Conservation (phyloP, 2,888 invertebrate genomes). For the Melinaea marsaeus region DNA sequence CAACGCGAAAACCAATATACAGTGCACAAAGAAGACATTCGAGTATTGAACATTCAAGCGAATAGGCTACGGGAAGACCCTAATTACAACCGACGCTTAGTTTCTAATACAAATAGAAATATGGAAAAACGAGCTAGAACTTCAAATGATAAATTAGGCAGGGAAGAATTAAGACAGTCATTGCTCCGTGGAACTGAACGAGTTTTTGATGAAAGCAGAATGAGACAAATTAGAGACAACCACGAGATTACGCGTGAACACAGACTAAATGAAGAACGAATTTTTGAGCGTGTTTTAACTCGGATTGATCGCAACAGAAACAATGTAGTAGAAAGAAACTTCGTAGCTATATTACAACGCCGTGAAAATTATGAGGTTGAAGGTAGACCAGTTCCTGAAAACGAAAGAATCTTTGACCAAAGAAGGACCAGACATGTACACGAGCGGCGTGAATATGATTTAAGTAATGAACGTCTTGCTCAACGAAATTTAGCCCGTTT, state of each 20-base stretch:
- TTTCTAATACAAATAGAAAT: no score
- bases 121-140: no score
- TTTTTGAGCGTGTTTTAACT: slow-evolving; percentile 1
- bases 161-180: no score
- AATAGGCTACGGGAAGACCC: no score
- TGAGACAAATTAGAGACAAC: not conserved
- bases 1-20: no score
- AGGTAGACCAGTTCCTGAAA: not conserved
- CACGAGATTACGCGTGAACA: not conserved
- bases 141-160: no score
- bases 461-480: not conserved
- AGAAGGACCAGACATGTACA: not conserved
- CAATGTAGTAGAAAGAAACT: not conserved
- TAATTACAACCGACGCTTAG: no score
- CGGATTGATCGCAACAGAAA: not conserved
- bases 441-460: not conserved
- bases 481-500: not conserved
- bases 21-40: no score
- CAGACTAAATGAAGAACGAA: not conserved
- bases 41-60: no score
- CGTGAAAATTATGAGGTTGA: not conserved
- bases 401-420: not conserved
- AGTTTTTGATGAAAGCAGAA: not conserved
- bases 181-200: not conserved
- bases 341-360: not conserved